Evolutionary conservation across 2,797 vertebrate genomes (phyloP).

Genomic region (Rhyacichthys aspro): DNA sequence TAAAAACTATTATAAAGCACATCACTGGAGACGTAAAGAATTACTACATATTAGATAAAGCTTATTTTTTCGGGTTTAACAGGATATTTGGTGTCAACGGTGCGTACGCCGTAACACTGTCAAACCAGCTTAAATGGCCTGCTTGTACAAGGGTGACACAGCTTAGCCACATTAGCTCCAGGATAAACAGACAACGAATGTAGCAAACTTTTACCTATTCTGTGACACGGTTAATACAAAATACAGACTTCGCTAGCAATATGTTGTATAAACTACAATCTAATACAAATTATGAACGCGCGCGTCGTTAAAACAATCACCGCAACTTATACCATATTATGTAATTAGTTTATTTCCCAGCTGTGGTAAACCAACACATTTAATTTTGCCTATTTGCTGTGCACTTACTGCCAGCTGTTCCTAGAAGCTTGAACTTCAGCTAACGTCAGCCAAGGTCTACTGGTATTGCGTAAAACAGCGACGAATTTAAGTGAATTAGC

Average conservation of each 20-base stretch:
- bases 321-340: too few species aligned
- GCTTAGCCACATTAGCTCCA: constrained; percentile 36
- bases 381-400: too few species aligned
- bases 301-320: too few species aligned
- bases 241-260: too few species aligned
- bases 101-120: neutral
- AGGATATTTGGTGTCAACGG: accelerated
- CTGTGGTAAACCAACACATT: too few species aligned
- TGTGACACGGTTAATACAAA: too few species aligned
- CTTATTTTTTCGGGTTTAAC: too few species aligned
- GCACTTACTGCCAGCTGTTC: neutral
- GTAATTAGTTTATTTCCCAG: too few species aligned
- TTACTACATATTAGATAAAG: too few species aligned
- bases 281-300: too few species aligned
- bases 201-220: neutral
- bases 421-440: neutral
- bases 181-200: constrained; percentile 21
- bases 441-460: neutral
- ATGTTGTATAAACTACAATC: too few species aligned
- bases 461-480: neutral
- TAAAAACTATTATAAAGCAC: neutral
- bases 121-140: constrained; percentile 22
- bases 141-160: constrained; percentile 50
- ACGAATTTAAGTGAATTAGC: neutral
- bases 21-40: neutral